phyloP scores from a whole-genome alignment of 2,113 vertebrate species.

The Chaetorhynchus papuensis region DNA sequence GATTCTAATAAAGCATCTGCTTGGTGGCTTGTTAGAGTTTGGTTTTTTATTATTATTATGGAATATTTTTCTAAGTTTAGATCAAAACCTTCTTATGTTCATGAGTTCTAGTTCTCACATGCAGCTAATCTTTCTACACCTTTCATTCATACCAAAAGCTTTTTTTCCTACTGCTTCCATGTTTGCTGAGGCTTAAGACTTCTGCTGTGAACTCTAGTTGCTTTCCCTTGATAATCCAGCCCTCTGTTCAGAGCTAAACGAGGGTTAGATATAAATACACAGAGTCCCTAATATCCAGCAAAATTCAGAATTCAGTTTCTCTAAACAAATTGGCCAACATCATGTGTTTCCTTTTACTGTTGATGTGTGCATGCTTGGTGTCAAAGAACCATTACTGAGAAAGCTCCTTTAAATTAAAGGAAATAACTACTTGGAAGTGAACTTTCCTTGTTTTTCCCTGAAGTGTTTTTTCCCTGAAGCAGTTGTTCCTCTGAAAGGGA shows the following conservation, averaged over 20 bases:
- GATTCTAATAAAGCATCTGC: neutral
- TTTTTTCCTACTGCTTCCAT: neutral
- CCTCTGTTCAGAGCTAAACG: neutral
- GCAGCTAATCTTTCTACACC: neutral
- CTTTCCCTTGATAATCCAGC: neutral
- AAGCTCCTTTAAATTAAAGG: neutral
- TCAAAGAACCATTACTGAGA: neutral
- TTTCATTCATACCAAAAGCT: neutral
- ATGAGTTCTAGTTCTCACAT: neutral
- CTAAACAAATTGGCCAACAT: neutral
- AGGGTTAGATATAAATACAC: neutral
- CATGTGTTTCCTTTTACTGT: neutral
- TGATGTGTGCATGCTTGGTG: neutral
- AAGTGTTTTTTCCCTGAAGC: neutral
- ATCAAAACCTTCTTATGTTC: neutral
- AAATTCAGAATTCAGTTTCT: neutral
- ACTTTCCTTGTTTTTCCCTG: neutral
- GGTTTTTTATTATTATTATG: neutral
- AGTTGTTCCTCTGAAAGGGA: neutral
- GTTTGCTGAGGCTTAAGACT: neutral
- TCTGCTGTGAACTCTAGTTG: neutral
- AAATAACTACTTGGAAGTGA: neutral
- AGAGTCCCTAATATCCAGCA: neutral
- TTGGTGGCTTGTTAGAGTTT: neutral
- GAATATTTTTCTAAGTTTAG: neutral